Evolutionary conservation across 1,140 invertebrate species (phyloP).

Genomic region (Megalopta genalis): DNA sequence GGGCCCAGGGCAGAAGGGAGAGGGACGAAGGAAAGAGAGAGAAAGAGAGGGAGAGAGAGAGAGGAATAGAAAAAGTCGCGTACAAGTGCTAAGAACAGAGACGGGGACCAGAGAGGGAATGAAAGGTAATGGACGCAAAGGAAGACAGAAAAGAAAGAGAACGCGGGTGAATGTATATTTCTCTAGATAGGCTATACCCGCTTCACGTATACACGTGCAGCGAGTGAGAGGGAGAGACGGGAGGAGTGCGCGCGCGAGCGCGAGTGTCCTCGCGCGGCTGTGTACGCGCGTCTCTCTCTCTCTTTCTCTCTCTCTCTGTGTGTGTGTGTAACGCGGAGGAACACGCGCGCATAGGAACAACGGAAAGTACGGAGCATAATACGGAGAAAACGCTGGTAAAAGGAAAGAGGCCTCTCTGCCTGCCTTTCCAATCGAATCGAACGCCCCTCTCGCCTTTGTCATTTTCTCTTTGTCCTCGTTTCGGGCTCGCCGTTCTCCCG

Average conservation of each 20-base stretch:
- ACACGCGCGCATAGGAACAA: constrained; percentile 63
- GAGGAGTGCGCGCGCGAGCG: neutral
- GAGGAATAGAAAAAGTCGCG: constrained; percentile 29
- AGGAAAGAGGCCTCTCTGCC: constrained; percentile 72
- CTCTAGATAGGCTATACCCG: constrained; percentile 6
- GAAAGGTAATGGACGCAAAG: constrained; percentile 42
- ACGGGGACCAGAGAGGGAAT: constrained; percentile 23
- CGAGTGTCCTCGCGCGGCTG: neutral
- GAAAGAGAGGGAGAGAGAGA: constrained; percentile 27
- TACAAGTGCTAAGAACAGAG: constrained; percentile 24
- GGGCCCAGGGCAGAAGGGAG: constrained; percentile 10
- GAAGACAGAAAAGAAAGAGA: constrained; percentile 58
- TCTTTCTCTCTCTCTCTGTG: too few species aligned
- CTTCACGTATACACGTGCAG: neutral
- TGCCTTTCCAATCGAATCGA: constrained; percentile 77
- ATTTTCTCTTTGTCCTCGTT: constrained; percentile 76
- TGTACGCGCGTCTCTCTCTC: too few species aligned
- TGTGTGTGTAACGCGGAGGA: neutral
- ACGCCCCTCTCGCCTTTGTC: constrained; percentile 71
- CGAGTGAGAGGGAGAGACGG: neutral
- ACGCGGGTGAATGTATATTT: constrained; percentile 23
- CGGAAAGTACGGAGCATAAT: constrained; percentile 72
- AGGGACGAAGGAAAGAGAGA: constrained; percentile 6
- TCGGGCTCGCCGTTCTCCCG: constrained; percentile 59
- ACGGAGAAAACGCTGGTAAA: constrained; percentile 75